A percentile compares a stretch with the other conserved stretches of the same genome.
These are phyloP conservation scores for Eristalis intricaria DNA, from an alignment of 2,888 invertebrate species.

Conservation along the genomic window DNA sequence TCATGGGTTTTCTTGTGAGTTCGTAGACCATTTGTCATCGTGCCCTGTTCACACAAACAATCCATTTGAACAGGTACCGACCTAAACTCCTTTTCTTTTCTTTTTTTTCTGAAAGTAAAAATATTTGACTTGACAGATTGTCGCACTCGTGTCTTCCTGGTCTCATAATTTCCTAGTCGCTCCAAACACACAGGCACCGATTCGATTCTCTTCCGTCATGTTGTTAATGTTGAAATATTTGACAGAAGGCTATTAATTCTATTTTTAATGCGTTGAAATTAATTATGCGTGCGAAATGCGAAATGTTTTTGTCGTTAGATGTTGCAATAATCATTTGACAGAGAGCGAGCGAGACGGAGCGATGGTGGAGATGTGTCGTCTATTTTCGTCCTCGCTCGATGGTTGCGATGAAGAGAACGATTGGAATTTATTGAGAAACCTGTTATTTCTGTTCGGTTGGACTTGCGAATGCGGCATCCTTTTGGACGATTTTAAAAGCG, in stretches of 20 bases:
- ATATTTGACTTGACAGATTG: slow-evolving; percentile 55
- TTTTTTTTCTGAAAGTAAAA: neutral
- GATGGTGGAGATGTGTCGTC: neutral
- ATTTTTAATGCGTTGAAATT: slow-evolving; percentile 62
- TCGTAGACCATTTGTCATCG: no score
- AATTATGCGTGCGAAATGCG: slow-evolving; percentile 49
- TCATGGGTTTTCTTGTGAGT: no score
- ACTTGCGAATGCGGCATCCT: neutral
- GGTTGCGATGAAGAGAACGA: neutral
- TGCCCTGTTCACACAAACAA: no score
- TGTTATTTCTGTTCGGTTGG: neutral
- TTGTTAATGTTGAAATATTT: slow-evolving; percentile 67
- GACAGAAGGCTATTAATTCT: slow-evolving; percentile 69
- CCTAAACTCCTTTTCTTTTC: neutral
- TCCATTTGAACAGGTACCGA: neutral
- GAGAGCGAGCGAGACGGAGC: no score
- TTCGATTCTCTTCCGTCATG: slow-evolving; percentile 64
- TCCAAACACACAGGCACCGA: neutral
- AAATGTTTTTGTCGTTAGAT: slow-evolving; percentile 9
- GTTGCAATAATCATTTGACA: slow-evolving; percentile 24
- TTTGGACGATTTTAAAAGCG: neutral
- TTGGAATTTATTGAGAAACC: slow-evolving; percentile 1
- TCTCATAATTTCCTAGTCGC: slow-evolving; percentile 42
- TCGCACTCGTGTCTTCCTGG: slow-evolving; percentile 59
- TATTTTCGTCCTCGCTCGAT: neutral